Percentiles rank a stretch among this genome's conserved stretches.
Evolutionary conservation across 2,113 vertebrate genomes (phyloP).

Genomic region (Notiomystis cincta): DNA sequence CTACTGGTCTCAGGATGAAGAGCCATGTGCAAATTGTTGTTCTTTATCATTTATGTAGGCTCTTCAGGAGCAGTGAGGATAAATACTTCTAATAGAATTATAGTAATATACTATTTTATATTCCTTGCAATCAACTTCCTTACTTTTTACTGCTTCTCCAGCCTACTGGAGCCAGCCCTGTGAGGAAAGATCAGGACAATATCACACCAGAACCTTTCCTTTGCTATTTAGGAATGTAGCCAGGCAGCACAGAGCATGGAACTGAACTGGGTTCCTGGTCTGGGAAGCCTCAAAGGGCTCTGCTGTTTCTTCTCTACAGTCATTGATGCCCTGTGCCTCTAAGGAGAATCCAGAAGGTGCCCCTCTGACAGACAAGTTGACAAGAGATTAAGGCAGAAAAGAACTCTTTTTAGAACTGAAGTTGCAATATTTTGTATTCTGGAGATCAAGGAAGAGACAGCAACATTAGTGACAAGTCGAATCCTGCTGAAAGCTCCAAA

Average conservation of each 20-base stretch:
- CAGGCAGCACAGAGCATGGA: not conserved
- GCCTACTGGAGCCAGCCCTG: not conserved
- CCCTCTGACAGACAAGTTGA: not conserved
- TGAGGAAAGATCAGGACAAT: not conserved
- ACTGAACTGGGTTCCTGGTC: not conserved
- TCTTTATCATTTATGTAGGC: not conserved
- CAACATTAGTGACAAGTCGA: constrained; percentile 12
- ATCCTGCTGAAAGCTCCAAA: constrained; percentile 27
- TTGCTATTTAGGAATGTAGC: not conserved
- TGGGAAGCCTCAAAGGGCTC: not conserved
- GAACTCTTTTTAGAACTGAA: not conserved
- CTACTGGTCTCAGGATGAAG: not conserved
- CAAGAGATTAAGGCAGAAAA: not conserved
- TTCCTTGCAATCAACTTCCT: not conserved
- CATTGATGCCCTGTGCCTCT: not conserved
- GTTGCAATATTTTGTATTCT: not conserved
- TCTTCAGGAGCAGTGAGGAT: not conserved
- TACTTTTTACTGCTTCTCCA: not conserved
- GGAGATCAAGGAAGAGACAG: constrained; percentile 8
- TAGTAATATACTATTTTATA: not conserved
- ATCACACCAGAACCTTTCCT: not conserved
- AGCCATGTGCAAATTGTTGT: not conserved
- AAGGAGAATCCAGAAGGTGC: not conserved
- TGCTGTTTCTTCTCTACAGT: not conserved
- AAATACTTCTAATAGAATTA: not conserved